A percentile compares a stretch with the other conserved stretches of the same genome.
Evolutionary conservation across 2,797 vertebrate genomes (phyloP).

Genomic region (Myiotriccus ornatus): DNA sequence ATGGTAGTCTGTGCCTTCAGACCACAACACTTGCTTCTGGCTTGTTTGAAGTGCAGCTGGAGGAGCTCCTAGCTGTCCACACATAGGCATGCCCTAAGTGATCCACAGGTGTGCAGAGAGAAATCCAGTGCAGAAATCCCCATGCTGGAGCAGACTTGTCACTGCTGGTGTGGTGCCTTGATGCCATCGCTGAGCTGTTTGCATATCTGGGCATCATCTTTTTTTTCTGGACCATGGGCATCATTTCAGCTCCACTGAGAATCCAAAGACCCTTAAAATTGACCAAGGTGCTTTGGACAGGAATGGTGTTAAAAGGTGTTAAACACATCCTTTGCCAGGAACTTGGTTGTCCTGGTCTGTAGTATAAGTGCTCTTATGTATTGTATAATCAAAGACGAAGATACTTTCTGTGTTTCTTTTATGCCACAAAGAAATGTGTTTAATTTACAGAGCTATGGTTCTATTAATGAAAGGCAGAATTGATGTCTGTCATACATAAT

Average conservation of each 20-base stretch:
- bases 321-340: background rate
- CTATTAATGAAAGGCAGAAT: background rate
- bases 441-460: background rate
- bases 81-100: background rate
- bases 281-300: background rate
- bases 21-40: background rate
- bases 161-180: background rate
- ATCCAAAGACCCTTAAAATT: background rate
- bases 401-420: background rate
- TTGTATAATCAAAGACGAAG: background rate
- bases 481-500: background rate
- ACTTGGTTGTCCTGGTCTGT: background rate
- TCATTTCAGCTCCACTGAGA: background rate
- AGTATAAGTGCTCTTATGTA: background rate
- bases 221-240: background rate
- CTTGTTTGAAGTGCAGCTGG: background rate
- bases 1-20: background rate
- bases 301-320: background rate
- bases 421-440: background rate
- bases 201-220: background rate
- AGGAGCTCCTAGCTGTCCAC: background rate
- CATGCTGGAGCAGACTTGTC: background rate
- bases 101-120: background rate
- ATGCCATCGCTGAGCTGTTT: background rate
- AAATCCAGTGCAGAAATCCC: background rate